Evolutionary conservation across 37 sponge, comb jelly and placozoan species (phyloP), one percentile per base, ranked within the genome.

Genomic region (Hormiphora californensis): DNA sequence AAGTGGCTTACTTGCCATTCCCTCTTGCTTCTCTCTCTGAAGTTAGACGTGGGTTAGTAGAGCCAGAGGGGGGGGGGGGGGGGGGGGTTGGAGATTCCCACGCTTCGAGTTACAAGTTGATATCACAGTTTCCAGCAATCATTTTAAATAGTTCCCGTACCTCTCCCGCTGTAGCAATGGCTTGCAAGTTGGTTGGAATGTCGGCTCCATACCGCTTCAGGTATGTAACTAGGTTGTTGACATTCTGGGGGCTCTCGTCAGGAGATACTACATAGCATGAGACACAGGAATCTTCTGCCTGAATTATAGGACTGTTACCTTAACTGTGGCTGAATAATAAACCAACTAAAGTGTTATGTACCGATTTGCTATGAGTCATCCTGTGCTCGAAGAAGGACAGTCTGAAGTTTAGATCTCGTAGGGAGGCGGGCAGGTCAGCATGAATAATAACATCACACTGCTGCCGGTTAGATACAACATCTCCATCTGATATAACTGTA

Each of bases 341-440:
- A n/a, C n/a, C n/a, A n/a, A n/a, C n/a, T n/a, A n/a, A n/a, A n/a
- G n/a, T n/a, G n/a, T n/a, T n/a, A n/a, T n/a, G n/a, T n/a, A n/a
- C n/a, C n/a, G n/a, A n/a, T n/a, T n/a, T n/a, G n/a, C n/a, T n/a
- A n/a, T n/a, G n/a, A n/a, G n/a, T n/a, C n/a, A n/a, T n/a, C n/a
- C n/a, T n/a, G n/a, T n/a, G n/a, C n/a, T n/a, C n/a, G n/a, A 73
- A 28, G 44, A 73, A 73, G n/a, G 81, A 73, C 2, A 73, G 81
- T 21, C 81, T n/a, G 44, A 43, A 43, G 81, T 73, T 73, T 43
- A 73, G 43, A 21, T n/a, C 81, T 43, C 28, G 17, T 4, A 73
- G 44, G 9, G 39, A n/a, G 81, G 25, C 35, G 15, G 81, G 44
- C 35, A 73, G 35, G 22, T 73, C 81, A 28, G 19, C 40, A 30